phyloP scores from a whole-genome alignment of 2,113 vertebrate genomes.

The Orientallactaga bullata region DNA sequence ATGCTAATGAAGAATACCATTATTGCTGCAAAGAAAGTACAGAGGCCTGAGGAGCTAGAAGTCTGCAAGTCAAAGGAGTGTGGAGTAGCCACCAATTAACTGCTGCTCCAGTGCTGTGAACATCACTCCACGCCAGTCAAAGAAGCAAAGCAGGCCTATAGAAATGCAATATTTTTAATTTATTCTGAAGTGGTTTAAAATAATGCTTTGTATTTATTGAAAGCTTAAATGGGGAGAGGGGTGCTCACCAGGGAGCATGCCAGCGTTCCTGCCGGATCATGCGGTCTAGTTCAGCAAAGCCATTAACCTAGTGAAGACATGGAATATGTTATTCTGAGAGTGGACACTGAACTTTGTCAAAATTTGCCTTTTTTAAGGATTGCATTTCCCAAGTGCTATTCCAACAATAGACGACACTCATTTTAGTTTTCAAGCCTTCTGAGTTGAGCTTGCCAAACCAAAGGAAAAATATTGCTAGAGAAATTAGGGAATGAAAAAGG shows the following conservation, averaged over 20 bases:
- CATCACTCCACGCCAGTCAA: slow-evolving; percentile 65
- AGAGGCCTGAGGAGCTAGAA: slow-evolving; percentile 88
- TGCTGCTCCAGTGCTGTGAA: neutral
- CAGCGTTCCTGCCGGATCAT: neutral
- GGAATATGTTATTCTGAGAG: neutral
- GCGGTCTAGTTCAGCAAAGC: neutral
- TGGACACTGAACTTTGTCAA: neutral
- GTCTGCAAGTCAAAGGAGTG: slow-evolving; percentile 89
- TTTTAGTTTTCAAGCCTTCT: slow-evolving; percentile 60
- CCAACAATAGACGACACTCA: slow-evolving; percentile 68
- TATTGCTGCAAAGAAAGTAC: slow-evolving; percentile 95
- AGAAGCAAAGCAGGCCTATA: slow-evolving; percentile 79
- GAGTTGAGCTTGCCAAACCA: slow-evolving; percentile 77
- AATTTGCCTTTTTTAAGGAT: slow-evolving; percentile 62
- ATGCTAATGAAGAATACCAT: slow-evolving; percentile 99
- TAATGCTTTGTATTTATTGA: slow-evolving; percentile 79
- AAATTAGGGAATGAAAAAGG: slow-evolving; percentile 44
- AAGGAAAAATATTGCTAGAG: slow-evolving; percentile 68
- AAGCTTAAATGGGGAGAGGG: neutral
- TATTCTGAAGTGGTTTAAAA: slow-evolving; percentile 80
- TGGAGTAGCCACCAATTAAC: slow-evolving; percentile 88
- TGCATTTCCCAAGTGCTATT: slow-evolving; percentile 79
- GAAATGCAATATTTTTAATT: slow-evolving; percentile 88
- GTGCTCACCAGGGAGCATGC: neutral
- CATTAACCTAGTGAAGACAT: neutral